Evolutionary conservation across 30 jellyfish, hydroid and myxozoan species (phyloP).

Genomic region (Rhopilema esculentum): DNA sequence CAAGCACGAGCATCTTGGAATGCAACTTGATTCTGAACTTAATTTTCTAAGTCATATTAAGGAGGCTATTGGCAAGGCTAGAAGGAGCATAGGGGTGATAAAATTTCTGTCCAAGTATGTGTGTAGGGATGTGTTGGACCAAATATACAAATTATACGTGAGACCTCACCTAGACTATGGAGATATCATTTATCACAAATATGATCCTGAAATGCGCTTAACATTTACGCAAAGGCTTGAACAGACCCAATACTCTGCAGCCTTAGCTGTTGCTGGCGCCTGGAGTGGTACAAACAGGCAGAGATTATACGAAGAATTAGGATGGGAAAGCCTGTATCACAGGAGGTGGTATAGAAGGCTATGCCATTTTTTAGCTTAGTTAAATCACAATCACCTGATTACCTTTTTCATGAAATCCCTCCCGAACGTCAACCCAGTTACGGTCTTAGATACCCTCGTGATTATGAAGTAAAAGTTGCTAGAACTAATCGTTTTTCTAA

Average conservation of each 20-base stretch:
- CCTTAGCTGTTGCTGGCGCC: slow-evolving; percentile 19
- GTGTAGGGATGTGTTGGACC: too few species aligned
- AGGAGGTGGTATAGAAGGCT: slow-evolving; percentile 24
- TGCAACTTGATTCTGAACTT: slow-evolving; percentile 5
- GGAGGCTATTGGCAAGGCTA: slow-evolving; percentile 11
- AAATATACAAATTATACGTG: too few species aligned
- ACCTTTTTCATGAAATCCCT: slow-evolving; percentile 4
- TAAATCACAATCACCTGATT: slow-evolving; percentile 4
- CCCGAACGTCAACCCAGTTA: slow-evolving; percentile 13
- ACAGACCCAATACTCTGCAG: too few species aligned
- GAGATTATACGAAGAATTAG: slow-evolving; percentile 7
- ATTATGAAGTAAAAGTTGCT: slow-evolving; percentile 2
- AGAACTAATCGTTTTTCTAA: slow-evolving; percentile 6
- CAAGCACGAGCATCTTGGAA: slow-evolving; percentile 13
- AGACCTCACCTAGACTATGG: too few species aligned
- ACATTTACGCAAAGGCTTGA: background rate
- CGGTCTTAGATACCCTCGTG: slow-evolving; percentile 1
- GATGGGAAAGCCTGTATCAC: slow-evolving; percentile 36
- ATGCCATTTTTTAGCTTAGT: slow-evolving; percentile 5
- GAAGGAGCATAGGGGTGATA: slow-evolving; percentile 13
- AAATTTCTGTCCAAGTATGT: slow-evolving; percentile 3
- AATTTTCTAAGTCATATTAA: slow-evolving; percentile 24
- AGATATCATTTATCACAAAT: slow-evolving; percentile 14
- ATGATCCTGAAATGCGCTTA: slow-evolving; percentile 1
- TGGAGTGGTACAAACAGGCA: slow-evolving; percentile 31